phyloP scores from a whole-genome alignment of 2,113 vertebrate species.

The Phaethon lepturus region DNA sequence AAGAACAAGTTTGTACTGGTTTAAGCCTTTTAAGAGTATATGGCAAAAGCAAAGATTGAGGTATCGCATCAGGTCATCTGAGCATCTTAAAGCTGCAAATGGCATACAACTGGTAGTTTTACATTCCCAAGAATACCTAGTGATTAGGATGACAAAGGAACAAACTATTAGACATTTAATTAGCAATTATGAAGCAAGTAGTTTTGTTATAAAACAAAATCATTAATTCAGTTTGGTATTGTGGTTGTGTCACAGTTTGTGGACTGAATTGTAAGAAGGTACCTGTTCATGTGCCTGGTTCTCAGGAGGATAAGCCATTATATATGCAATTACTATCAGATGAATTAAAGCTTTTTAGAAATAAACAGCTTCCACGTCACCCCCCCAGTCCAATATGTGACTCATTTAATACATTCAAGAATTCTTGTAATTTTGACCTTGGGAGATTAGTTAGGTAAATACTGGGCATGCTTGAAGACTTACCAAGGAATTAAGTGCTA shows the following conservation, averaged over 20 bases:
- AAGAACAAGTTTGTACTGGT: neutral
- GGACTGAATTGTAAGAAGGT: neutral
- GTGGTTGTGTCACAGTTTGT: neutral
- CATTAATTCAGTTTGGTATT: neutral
- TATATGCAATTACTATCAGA: neutral
- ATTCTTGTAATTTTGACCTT: neutral
- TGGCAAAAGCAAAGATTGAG: neutral
- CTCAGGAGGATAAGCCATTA: neutral
- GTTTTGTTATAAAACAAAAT: neutral
- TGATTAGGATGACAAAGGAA: neutral
- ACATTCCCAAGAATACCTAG: neutral
- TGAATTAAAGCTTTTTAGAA: neutral
- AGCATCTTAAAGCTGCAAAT: neutral
- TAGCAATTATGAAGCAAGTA: neutral
- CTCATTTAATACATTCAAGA: neutral
- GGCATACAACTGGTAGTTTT: neutral
- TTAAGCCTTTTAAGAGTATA: neutral
- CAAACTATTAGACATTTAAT: neutral
- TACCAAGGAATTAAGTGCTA: neutral
- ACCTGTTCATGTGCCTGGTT: neutral
- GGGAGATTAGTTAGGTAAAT: neutral
- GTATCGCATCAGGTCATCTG: neutral
- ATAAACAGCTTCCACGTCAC: fast-evolving
- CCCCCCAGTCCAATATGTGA: neutral
- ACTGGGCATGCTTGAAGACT: neutral